Evolutionary conservation across 2,113 vertebrate genomes (phyloP), one percentile per base, ranked within the genome.

Genomic region (Apistogramma diplotaenia): DNA sequence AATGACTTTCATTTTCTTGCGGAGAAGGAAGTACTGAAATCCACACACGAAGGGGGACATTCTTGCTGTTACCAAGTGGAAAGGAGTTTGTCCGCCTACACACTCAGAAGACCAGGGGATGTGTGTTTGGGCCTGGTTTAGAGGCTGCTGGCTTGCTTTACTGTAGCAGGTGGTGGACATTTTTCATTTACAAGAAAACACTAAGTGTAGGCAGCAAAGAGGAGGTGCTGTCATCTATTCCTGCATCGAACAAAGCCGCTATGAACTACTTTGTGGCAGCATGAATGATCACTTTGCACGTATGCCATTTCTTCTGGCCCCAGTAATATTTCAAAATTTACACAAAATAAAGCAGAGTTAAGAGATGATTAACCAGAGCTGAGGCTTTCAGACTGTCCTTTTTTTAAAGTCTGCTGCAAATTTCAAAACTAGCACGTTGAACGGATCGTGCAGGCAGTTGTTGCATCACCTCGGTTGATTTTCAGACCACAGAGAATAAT

Each of bases 121-220:
- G 75, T 87, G 89, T 89, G 81, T 90, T 87, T 91, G 84, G 88
- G 87, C 87, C 86, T 91, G 93, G 91, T 89, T 90, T 61, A 54
- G 75, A 90, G 60, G 79, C 89, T 90, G 89, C 83, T 92, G 92
- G 93, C 93, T 89, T 81, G 85, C 87, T 89, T 61, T 43, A 80
- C 83, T 88, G 87, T 90, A 87, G 87, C 92, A 93, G 90, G 91
- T 92, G 92, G 93, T 90, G 89, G 56, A 75, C 83, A 89, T 87
- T 92, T 92, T 92, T 81, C 87, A 87, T 90, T 92, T 92, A 92
- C 88, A 89, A 90, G 88, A 92, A 89, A 92, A 89, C 78, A 88
- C 85, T 85, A 84, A 86, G 87, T 89, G 91, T 93, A 82, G 89
- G 91, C 89, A 92, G 93, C 76, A 86, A 81, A 89, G 91, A 90